Evolutionary conservation across 2,888 invertebrate species (phyloP).

Genomic region (Saturnia japonica): DNA sequence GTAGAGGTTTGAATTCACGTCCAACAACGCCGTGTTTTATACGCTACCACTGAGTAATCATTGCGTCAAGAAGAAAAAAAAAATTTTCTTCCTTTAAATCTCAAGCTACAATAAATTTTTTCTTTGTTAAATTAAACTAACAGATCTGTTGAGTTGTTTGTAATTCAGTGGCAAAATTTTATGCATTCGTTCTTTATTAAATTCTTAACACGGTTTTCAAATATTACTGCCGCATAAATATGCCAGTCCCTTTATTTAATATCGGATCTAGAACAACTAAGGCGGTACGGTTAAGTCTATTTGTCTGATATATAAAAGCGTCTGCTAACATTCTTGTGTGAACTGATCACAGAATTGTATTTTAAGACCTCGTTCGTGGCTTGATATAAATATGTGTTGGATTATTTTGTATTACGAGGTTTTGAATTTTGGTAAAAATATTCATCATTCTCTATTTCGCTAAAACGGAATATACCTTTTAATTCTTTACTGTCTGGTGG

Average conservation of each 20-base stretch:
- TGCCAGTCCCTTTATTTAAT: neutral
- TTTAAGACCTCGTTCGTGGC: neutral
- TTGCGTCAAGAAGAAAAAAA: too few relatives aligned
- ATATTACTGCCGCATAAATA: neutral
- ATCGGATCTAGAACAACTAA: neutral
- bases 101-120: too few relatives aligned
- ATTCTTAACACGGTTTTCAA: neutral
- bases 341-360: neutral
- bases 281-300: neutral
- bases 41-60: too few relatives aligned
- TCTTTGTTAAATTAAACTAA: too few relatives aligned
- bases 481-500: too few relatives aligned
- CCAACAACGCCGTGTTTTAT: too few relatives aligned
- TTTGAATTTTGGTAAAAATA: too few relatives aligned
- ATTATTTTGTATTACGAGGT: too few relatives aligned
- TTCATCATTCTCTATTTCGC: too few relatives aligned
- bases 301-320: neutral
- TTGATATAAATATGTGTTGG: neutral
- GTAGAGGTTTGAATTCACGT: too few relatives aligned
- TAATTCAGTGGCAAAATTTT: neutral
- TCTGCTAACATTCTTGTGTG: neutral
- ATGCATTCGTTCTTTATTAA: neutral
- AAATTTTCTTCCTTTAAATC: too few relatives aligned
- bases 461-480: too few relatives aligned
- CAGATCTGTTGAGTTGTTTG: neutral